Conservation (phyloP, 2,888 invertebrate genomes). For the Troilus luridus region DNA sequence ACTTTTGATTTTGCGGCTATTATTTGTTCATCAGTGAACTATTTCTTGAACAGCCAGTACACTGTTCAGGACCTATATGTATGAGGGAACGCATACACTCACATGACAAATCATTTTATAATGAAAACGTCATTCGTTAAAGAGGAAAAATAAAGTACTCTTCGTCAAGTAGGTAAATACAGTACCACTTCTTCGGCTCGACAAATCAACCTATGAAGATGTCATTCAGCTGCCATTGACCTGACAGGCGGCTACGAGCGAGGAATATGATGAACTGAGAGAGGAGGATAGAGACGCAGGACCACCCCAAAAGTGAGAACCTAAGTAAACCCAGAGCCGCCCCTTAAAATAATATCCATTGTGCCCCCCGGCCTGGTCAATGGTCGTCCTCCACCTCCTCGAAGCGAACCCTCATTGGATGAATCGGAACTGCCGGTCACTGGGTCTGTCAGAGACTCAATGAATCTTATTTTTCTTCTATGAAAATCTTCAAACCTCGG, state of each 20-base stretch:
- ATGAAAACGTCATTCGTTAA: not conserved
- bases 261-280: constrained; percentile 4
- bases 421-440: constrained; percentile 13
- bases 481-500: not conserved
- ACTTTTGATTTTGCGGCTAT: no score
- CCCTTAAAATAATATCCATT: constrained; percentile 22
- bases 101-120: not conserved
- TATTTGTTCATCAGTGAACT: no score
- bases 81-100: not conserved
- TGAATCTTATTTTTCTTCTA: constrained; percentile 38
- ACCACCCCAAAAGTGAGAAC: constrained; percentile 34
- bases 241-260: not conserved
- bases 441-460: not conserved
- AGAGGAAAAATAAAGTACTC: not conserved
- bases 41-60: no score
- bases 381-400: not conserved
- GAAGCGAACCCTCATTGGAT: not conserved
- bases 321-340: not conserved
- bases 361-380: not conserved
- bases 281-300: not conserved
- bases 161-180: not conserved
- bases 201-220: not conserved
- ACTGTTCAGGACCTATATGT: not conserved
- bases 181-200: not conserved
- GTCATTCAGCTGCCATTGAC: not conserved